Percentiles rank a stretch among this genome's conserved stretches.
These are phyloP conservation scores for Ophion costatus DNA, from an alignment of 2,888 invertebrate species.

Conservation along the genomic window DNA sequence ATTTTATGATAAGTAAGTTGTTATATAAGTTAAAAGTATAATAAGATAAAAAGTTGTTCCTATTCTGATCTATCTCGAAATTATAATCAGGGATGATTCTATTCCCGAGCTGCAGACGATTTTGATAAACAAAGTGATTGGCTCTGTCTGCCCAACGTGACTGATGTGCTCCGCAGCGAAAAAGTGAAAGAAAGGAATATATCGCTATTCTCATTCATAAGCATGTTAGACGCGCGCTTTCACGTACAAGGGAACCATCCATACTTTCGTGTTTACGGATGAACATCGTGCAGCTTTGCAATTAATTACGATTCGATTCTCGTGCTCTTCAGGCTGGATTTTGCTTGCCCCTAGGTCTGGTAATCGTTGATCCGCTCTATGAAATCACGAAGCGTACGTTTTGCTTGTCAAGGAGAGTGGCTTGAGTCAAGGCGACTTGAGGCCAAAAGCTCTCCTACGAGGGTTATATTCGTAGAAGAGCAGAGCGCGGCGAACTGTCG, in stretches of 20 bases:
- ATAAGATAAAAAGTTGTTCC: no score
- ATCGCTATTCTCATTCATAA: not conserved
- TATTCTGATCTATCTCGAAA: no score
- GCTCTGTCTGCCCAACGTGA: no score
- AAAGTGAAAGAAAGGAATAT: no score
- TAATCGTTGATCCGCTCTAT: not conserved
- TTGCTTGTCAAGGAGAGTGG: constrained; percentile 21
- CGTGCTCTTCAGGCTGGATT: not conserved
- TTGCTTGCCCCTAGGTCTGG: not conserved
- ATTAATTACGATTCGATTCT: not conserved
- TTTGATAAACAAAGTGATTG: no score
- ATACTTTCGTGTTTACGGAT: not conserved
- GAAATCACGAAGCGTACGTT: constrained; percentile 25
- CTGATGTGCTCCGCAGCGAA: no score
- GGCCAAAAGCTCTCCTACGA: constrained; percentile 19
- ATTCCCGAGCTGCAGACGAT: no score
- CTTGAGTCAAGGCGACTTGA: constrained; percentile 18
- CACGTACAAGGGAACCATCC: not conserved
- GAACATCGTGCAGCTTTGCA: not conserved
- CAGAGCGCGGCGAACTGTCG: not conserved
- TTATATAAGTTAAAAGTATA: no score
- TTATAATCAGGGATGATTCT: no score
- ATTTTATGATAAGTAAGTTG: no score
- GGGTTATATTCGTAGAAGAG: constrained; percentile 26
- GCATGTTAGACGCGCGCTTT: not conserved